A percentile compares a stretch with the other conserved stretches of the same genome.
phyloP scores from a whole-genome alignment of 2,113 vertebrate genomes.

The Coracopsis vasa region DNA sequence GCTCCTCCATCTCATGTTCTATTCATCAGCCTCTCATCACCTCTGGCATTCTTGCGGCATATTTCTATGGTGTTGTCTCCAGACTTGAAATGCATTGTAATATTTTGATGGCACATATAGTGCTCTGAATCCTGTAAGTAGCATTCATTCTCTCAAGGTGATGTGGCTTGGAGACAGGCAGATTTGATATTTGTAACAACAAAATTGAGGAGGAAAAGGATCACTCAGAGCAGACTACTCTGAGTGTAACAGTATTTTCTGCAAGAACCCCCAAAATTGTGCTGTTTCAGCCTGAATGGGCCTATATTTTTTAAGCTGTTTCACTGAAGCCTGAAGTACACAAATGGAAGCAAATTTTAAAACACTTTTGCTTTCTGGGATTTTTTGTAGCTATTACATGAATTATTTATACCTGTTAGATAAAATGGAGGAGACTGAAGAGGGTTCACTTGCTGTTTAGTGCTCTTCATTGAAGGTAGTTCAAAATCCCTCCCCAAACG shows the following conservation, averaged over 20 bases:
- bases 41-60: slow-evolving; percentile 18
- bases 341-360: slow-evolving; percentile 54
- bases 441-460: slow-evolving; percentile 8
- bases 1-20: slow-evolving; percentile 19
- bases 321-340: slow-evolving; percentile 33
- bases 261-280: neutral
- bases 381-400: slow-evolving; percentile 40
- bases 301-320: neutral
- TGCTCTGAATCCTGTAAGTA: neutral
- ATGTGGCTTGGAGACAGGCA: neutral
- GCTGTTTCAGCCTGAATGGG: slow-evolving; percentile 32
- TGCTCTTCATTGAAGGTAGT: neutral
- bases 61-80: slow-evolving; percentile 8
- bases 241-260: neutral
- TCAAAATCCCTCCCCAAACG: neutral
- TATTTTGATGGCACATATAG: slow-evolving; percentile 12
- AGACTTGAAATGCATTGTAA: slow-evolving; percentile 29
- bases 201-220: neutral
- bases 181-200: slow-evolving; percentile 6
- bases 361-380: neutral
- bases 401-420: slow-evolving; percentile 58
- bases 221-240: neutral
- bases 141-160: neutral
- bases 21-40: slow-evolving; percentile 53
- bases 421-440: slow-evolving; percentile 31